Base-by-base conservation (phyloP, 2,888 invertebrate genomes). In the Acanthosepion esculentum region DNA sequence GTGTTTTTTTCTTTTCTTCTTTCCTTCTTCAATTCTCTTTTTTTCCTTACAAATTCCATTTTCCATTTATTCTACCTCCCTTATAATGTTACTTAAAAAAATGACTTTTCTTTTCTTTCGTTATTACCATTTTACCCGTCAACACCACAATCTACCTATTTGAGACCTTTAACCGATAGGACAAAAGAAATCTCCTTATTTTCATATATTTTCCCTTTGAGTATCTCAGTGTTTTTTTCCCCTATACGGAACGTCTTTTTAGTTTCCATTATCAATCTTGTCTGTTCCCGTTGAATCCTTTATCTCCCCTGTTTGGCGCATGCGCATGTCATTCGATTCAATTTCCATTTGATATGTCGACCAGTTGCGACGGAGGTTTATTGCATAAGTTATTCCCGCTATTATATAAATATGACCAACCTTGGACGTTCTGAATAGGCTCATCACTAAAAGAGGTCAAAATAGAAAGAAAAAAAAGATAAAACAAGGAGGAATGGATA, bases 161-260 rank as follows among this genome's bases (percentile, higher is more conserved):
- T 78, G 33, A 10, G 33, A 78, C 78, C n/a, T 78, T 78, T n/a
- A n/a, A 78, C 78, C 33, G 78, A 33, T 78, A 78, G n/a, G n/a
- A 78, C 78, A 78, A 78, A n/a, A n/a, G 78, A 78, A 78, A 78
- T 15, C 78, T 78, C 12, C n/a, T 78, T 15, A 78, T 78, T n/a
- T 78, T 78, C 78, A 78, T 78, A 78, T 78, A n/a, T 78, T n/a
- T n/a, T n/a, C n/a, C n/a, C n/a, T 78, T 78, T 78, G 78, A n/a
- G n/a, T 15, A 33, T 78, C 78, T 15, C n/a, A 20, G 6, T 59
- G 20, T 59, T 23, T 23, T 59, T 23, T 59, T 23, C 23, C n/a
- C 33, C 12, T 18, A n/a, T 78, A 10, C 33, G 23, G 4, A 78
- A n/a, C 5, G n/a, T n/a, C n/a, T n/a, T 78, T 78, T 78, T 78